Evolutionary conservation across 2,113 vertebrate genomes (phyloP).

Genomic region (Microtus ochrogaster): DNA sequence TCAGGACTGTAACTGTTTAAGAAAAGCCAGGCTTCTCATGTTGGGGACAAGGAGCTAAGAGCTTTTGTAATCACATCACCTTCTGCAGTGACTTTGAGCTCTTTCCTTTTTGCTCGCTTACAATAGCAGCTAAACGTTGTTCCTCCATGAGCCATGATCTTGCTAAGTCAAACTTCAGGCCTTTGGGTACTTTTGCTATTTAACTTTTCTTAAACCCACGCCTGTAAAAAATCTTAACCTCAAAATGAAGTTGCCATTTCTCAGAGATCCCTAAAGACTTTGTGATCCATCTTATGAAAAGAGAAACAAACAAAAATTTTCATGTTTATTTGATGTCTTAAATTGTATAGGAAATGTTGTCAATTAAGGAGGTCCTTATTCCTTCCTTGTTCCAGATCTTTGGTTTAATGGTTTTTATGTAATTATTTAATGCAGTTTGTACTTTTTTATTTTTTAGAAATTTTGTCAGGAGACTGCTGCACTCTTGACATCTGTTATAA

Average conservation of each 20-base stretch:
- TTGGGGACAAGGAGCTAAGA: neutral
- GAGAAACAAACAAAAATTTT: neutral
- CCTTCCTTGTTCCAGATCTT: neutral
- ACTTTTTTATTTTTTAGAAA: neutral
- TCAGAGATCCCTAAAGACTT: neutral
- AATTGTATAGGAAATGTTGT: neutral
- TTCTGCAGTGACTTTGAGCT: neutral
- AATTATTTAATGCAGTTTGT: neutral
- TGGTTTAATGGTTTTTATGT: neutral
- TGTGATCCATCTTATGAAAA: neutral
- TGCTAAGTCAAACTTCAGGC: neutral
- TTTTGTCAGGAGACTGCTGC: neutral
- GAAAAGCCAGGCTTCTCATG: neutral
- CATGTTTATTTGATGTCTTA: neutral
- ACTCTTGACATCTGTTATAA: neutral
- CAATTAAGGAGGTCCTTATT: neutral
- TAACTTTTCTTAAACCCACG: neutral
- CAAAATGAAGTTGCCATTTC: neutral
- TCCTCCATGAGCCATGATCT: neutral
- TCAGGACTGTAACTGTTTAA: neutral
- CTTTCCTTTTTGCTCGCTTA: neutral
- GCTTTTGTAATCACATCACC: neutral
- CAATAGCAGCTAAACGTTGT: neutral
- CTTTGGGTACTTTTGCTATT: neutral
- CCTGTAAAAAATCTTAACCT: neutral